Base-by-base conservation (phyloP, 2,888 invertebrate species). In the Rugalucina vietnamica region DNA sequence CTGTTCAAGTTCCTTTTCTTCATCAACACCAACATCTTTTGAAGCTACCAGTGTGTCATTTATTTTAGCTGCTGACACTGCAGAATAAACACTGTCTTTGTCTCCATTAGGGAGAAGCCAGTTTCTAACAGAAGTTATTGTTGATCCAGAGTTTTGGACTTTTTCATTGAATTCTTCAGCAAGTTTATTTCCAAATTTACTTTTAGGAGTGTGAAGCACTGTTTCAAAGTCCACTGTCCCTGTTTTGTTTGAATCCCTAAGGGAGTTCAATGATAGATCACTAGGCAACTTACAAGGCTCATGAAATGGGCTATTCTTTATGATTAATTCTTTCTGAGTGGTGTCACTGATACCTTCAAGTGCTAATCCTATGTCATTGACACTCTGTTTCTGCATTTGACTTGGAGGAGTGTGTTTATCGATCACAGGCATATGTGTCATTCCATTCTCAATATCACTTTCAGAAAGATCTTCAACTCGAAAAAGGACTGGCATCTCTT, bases 101-200 rank as follows among this genome's bases (percentile, higher is more conserved):
- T 88, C 76, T 71, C 78, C 78, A 54, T 73, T 50, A 32, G 85
- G 82, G 34, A 82, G 43, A 27, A 86, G 72, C 82, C 85, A 86
- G 72, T 88, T 84, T 79, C 84, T 82, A 8, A 86, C 79, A 5
- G 83, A 71, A 8, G 79, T 76, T 29, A 72, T 18, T n/a, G 83
- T 85, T 21, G 81, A 83, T 18, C 85, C 81, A 29, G 80, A 79
- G n/a, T 80, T 84, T 10, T 70, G 60, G 24, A 57, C 70, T 32
- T 82, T 75, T 69, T 81, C 73, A 71, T 73, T 49, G 21, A 82
- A 78, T n/a, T 82, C 57, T 37, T 57, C 57, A 36, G 32, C 49
- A 10, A 84, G 32, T 36, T 43, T 69, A 39, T 65, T 72, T 73
- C 43, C 78, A 10, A 50, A 29, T 27, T 77, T 37, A 29, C 76